These are phyloP conservation scores for Tenualosa thibaudeaui DNA, from an alignment of 2,797 vertebrate genomes.

Conservation along the genomic window DNA sequence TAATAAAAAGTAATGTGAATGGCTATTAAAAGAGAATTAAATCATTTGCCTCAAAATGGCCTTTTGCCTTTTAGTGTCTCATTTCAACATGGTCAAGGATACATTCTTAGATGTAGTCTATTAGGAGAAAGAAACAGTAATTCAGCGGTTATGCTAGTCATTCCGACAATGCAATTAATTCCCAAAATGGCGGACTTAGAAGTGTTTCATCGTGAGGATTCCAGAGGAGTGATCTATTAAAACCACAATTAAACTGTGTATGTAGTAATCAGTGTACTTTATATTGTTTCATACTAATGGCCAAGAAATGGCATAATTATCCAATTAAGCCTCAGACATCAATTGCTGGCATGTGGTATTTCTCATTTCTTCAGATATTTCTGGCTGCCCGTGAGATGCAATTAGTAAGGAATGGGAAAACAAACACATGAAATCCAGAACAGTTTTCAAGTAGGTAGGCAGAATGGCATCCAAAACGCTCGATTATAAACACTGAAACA, in stretches of 20 bases:
- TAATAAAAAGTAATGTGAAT: constrained; percentile 73
- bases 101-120: constrained; percentile 38
- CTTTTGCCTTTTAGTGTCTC: constrained; percentile 61
- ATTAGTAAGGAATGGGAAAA: constrained; percentile 5
- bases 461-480: not conserved
- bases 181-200: constrained; percentile 35
- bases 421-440: constrained; percentile 2
- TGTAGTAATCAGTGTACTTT: constrained; percentile 18
- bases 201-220: constrained; percentile 4
- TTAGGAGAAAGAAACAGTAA: constrained; percentile 34
- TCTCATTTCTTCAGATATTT: constrained; percentile 10
- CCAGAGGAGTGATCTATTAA: constrained; percentile 6
- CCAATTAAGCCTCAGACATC: constrained; percentile 21
- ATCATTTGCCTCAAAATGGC: constrained; percentile 61
- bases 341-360: constrained; percentile 22
- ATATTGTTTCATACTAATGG: constrained; percentile 26
- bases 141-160: constrained; percentile 1
- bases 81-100: constrained; percentile 67
- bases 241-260: constrained; percentile 23
- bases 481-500: not conserved
- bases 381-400: constrained; percentile 4
- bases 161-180: constrained; percentile 41
- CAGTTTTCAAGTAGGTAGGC: not conserved
- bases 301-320: constrained; percentile 7
- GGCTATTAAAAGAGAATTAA: constrained; percentile 71